Evolutionary conservation across 1,140 invertebrate genomes (phyloP), one percentile per base, ranked within the genome.

Genomic region (Cyclina sinensis): DNA sequence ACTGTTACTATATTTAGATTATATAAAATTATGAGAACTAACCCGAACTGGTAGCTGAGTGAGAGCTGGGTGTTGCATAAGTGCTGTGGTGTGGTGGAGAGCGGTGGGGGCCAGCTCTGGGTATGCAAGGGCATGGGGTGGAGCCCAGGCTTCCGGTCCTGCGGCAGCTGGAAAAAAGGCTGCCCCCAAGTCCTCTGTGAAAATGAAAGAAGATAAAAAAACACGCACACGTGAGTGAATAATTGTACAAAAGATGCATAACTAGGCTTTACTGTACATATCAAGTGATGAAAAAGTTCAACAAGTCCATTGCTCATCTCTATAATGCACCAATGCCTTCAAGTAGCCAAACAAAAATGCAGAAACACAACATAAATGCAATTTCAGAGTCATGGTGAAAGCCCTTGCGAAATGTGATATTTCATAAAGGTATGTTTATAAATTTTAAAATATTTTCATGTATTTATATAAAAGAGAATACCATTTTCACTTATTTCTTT

Each of bases 31-130:
- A 73, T 48, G 57, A 82, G 65, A 91, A 92, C 91, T 91, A 90
- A 92, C 92, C 92, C 92, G 87, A 59, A 92, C 83, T 95, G 98
- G 98, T 96, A 99, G 98, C 97, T 99, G 98, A 95, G 98, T 98
- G 96, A 99, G 98, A 96, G 99, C 97, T 95, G 98, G 98, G 94
- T 98, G 98, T 96, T 99, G 98, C 92, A 99, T 98, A 92, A 99
- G 97, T 86, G 95, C 94, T 90, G 97, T 97, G 95, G 98, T 98
- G 91, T 98, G 98, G 92, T 98, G 96, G 76, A 97, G 96, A 59
- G 97, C 92, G 12, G 94, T 97, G 89, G 97, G 98, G 35, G 91
- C 82, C 94, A 98, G 96, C 95, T 98, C 98, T 32, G 95, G 95
- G 95, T 98, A 98, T 16, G 91, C 81, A 27, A 92, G 87, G 96